A percentile compares a stretch with the other conserved stretches of the same genome.
phyloP scores from a whole-genome alignment of 2,113 vertebrate genomes.

The Candoia aspera region DNA sequence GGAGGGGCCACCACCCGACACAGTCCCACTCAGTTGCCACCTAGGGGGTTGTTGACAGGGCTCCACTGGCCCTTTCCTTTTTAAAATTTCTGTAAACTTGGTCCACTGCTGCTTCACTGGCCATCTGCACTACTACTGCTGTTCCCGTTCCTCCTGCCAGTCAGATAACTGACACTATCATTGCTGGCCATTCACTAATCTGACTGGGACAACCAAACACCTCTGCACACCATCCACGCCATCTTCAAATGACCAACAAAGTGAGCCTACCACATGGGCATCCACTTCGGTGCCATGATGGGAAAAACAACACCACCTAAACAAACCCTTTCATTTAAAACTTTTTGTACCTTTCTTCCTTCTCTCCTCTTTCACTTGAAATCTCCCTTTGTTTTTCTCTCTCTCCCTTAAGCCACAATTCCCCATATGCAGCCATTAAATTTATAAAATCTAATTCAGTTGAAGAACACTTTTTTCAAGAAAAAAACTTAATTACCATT shows the following conservation, averaged over 20 bases:
- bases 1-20: neutral
- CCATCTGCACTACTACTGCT: neutral
- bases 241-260: neutral
- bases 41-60: neutral
- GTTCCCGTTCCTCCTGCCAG: neutral
- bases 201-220: neutral
- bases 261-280: neutral
- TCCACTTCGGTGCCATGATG: neutral
- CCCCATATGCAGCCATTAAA: neutral
- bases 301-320: neutral
- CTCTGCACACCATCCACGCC: neutral
- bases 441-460: neutral
- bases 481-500: neutral
- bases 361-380: neutral
- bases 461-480: neutral
- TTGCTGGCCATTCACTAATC: neutral
- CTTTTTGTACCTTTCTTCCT: neutral
- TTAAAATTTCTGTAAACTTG: neutral
- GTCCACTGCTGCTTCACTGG: neutral
- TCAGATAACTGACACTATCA: neutral
- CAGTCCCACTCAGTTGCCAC: neutral
- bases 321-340: neutral
- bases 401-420: neutral
- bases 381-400: neutral
- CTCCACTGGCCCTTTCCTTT: neutral